Conservation (phyloP, 1,140 invertebrate species). For the Grapholita molesta region DNA sequence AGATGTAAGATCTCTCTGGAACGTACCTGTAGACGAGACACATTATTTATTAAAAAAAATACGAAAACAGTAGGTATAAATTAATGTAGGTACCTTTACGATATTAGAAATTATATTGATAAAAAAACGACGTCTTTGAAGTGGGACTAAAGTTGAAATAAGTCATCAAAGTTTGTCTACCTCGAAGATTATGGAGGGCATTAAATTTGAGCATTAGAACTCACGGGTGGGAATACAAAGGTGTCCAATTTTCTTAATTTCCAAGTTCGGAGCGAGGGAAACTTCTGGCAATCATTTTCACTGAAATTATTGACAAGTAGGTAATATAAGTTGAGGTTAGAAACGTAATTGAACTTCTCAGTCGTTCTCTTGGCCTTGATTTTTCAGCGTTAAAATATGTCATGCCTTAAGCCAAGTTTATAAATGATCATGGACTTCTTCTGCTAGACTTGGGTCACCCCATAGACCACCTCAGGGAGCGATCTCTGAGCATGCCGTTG, state of each 20-base stretch:
- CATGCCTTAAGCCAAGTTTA: too few species aligned
- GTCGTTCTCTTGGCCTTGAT: too few species aligned
- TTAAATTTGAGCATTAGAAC: slow-evolving; percentile 6
- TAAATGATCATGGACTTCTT: too few species aligned
- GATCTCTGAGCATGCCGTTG: too few species aligned
- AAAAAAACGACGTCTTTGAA: slow-evolving; percentile 25
- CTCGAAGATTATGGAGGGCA: not conserved
- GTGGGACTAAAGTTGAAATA: slow-evolving; percentile 44
- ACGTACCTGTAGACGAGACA: not conserved
- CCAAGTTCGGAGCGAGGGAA: not conserved
- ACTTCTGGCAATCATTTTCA: slow-evolving; percentile 2
- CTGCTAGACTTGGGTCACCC: too few species aligned
- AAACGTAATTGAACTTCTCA: not conserved
- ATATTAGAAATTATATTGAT: not conserved
- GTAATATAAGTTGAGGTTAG: not conserved
- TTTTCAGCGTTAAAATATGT: too few species aligned
- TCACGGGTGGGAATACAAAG: slow-evolving; percentile 1
- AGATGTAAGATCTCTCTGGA: not conserved
- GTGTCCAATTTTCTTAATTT: slow-evolving; percentile 15
- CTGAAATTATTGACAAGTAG: not conserved
- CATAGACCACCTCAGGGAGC: too few species aligned
- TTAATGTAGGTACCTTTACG: too few species aligned
- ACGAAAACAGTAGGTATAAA: too few species aligned
- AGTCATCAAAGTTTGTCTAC: slow-evolving; percentile 50
- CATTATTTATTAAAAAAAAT: not conserved